Percentiles rank a stretch among this genome's conserved stretches.
These are phyloP conservation scores for Sinella curviseta DNA, from an alignment of 1,140 invertebrate species.

Conservation along the genomic window DNA sequence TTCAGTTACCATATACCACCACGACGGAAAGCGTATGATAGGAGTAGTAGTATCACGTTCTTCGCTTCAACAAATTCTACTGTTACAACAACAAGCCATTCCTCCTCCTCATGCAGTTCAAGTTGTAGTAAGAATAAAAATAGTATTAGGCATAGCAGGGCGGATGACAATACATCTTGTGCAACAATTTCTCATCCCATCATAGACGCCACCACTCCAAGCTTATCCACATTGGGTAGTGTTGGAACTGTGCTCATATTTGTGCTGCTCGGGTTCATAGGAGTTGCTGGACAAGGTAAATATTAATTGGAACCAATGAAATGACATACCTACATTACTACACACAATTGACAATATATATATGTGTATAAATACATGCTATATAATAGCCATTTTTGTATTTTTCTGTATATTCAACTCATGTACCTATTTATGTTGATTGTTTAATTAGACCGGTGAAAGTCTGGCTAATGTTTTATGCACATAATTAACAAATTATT, in stretches of 20 bases:
- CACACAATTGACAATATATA: not conserved
- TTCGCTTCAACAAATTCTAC: no score
- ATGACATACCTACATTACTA: not conserved
- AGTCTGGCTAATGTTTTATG: no score
- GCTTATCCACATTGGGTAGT: not conserved
- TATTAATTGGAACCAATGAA: slow-evolving; percentile 17
- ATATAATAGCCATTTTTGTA: no score
- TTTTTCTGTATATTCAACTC: no score
- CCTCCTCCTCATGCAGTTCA: no score
- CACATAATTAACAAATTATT: no score
- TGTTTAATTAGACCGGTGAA: no score
- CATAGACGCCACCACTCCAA: not conserved
- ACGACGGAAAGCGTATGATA: not conserved
- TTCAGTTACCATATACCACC: slow-evolving; percentile 29
- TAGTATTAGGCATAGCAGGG: not conserved
- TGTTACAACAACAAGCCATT: no score
- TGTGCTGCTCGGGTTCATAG: slow-evolving; percentile 31
- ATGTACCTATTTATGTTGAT: no score
- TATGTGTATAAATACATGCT: no score
- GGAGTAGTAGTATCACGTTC: not conserved
- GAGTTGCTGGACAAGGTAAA: slow-evolving; percentile 36
- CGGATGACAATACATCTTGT: not conserved
- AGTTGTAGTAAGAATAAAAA: no score
- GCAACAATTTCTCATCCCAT: not conserved
- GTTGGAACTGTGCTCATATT: slow-evolving; percentile 24